A percentile compares a stretch with the other conserved stretches of the same genome.
These are phyloP conservation scores for Vimba vimba DNA, from an alignment of 2,113 vertebrate species.

Conservation along the genomic window DNA sequence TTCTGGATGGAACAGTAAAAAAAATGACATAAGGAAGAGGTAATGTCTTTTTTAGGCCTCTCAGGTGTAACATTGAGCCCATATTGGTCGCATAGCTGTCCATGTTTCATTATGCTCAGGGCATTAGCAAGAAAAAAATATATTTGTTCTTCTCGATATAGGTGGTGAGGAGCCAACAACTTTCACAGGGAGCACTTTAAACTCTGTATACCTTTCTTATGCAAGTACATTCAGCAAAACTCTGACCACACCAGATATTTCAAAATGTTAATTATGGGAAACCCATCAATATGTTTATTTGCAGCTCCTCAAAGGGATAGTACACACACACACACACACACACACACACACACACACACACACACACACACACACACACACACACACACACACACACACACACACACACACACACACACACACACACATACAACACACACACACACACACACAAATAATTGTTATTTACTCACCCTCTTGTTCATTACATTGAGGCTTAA, in stretches of 20 bases:
- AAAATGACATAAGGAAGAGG: neutral
- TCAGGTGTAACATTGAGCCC: neutral
- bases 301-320: neutral
- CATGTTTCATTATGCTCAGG: slow-evolving; percentile 42
- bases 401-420: neutral
- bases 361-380: neutral
- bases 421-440: neutral
- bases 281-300: neutral
- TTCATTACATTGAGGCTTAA: neutral
- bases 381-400: neutral
- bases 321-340: neutral
- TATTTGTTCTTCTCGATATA: slow-evolving; percentile 17
- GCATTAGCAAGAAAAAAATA: slow-evolving; percentile 39
- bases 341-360: neutral
- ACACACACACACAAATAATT: neutral
- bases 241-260: neutral
- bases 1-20: neutral
- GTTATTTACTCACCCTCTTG: neutral
- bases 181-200: slow-evolving; percentile 6
- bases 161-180: slow-evolving; percentile 30
- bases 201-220: neutral
- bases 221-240: neutral
- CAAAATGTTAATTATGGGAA: neutral
- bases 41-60: neutral
- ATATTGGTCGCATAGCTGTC: neutral